Evolutionary conservation across 1,140 invertebrate species (phyloP).

Genomic region (Drosophila eugracilis): DNA sequence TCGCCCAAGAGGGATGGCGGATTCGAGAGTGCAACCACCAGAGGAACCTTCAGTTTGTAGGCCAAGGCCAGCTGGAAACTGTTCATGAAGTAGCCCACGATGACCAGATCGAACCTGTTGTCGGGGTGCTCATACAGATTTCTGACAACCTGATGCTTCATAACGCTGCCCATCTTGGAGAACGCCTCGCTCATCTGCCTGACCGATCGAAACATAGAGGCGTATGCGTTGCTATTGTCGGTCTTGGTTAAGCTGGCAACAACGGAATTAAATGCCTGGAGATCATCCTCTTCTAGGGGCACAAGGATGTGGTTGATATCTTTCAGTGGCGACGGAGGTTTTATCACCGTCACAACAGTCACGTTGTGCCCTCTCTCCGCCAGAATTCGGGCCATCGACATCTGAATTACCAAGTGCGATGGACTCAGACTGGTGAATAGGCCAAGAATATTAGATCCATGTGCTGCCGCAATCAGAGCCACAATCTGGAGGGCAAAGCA

Average conservation of each 20-base stretch:
- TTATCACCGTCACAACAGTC: conserved; percentile 59
- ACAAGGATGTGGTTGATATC: conserved; percentile 52
- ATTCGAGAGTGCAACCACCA: conserved; percentile 40
- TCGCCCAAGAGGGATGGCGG: conserved; percentile 25
- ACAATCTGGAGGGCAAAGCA: conserved; percentile 8
- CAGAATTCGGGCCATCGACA: conserved; percentile 64
- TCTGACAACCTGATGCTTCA: conserved; percentile 44
- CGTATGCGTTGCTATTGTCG: conserved; percentile 24
- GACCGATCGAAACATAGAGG: conserved; percentile 10
- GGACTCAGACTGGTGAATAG: conserved; percentile 69
- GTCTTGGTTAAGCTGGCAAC: conserved; percentile 17
- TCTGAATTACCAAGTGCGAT: conserved; percentile 73
- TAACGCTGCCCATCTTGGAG: conserved; percentile 34
- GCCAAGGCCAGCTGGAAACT: conserved; percentile 62
- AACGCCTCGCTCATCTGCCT: conserved; percentile 15
- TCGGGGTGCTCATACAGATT: conserved; percentile 59
- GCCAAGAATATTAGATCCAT: conserved; percentile 67
- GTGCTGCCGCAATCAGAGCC: conserved; percentile 12
- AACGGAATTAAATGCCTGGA: conserved; percentile 1
- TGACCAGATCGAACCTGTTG: conserved; percentile 66
- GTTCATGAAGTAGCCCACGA: conserved; percentile 71
- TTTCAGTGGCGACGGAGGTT: conserved; percentile 53
- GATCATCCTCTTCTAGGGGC: conserved; percentile 26
- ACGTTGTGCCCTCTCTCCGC: conserved; percentile 74
- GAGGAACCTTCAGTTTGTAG: conserved; percentile 64